A percentile compares a stretch with the other conserved stretches of the same genome.
Conservation (phyloP, 2,113 vertebrate species). For the Hiodon tergisus region DNA sequence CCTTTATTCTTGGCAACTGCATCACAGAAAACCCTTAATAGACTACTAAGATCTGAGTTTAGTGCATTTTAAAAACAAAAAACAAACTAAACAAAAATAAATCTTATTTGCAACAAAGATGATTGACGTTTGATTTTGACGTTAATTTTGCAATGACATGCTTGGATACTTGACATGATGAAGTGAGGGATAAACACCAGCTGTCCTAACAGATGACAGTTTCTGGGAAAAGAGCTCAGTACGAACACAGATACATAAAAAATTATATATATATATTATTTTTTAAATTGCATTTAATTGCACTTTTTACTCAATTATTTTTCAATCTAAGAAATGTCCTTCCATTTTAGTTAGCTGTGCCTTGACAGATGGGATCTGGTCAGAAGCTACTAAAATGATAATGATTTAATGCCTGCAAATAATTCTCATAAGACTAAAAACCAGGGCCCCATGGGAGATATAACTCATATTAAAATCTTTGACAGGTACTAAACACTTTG, state of each 20-base stretch:
- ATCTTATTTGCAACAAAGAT: conserved; percentile 42
- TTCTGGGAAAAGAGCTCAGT: conserved; percentile 38
- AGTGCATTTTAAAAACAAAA: conserved; percentile 32
- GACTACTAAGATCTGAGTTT: conserved; percentile 16
- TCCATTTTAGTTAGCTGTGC: conserved; percentile 32
- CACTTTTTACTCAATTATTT: conserved; percentile 41
- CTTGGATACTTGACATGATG: conserved; percentile 59
- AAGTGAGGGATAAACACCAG: conserved; percentile 57
- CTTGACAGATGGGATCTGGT: conserved; percentile 44
- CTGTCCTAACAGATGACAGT: conserved; percentile 51
- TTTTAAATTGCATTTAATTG: conserved; percentile 20
- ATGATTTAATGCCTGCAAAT: conserved; percentile 32
- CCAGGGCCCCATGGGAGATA: background rate
- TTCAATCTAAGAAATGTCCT: conserved; percentile 34
- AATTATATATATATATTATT: background rate
- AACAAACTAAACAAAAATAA: conserved; percentile 29
- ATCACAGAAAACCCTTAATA: too few relatives aligned
- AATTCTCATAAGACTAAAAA: conserved; percentile 31
- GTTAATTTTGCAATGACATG: conserved; percentile 54
- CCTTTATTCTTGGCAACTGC: conserved; percentile 14
- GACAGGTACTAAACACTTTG: too few relatives aligned
- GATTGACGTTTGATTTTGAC: conserved; percentile 49
- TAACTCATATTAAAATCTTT: too few relatives aligned
- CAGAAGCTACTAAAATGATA: conserved; percentile 27
- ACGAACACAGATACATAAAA: conserved; percentile 28